A percentile compares a stretch with the other conserved stretches of the same genome.
phyloP scores from a whole-genome alignment of 2,888 invertebrate genomes.

The Lepidochrysops patricia region DNA sequence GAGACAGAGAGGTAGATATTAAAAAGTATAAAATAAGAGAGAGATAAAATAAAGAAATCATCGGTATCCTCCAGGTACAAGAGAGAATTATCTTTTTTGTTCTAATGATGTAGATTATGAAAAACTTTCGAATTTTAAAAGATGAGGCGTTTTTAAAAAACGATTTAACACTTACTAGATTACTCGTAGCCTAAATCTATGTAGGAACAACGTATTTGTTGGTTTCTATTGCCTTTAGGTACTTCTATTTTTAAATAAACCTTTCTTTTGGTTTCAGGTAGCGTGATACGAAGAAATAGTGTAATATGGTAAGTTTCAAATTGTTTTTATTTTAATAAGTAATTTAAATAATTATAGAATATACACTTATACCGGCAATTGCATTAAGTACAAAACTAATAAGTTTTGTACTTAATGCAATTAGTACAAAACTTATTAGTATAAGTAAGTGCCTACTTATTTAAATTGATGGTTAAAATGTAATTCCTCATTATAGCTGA shows the following conservation, averaged over 20 bases:
- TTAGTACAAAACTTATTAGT: no score
- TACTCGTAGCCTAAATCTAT: neutral
- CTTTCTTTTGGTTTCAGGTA: neutral
- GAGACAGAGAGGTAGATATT: constrained; percentile 35
- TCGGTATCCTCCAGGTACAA: constrained; percentile 57
- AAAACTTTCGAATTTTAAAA: constrained; percentile 21
- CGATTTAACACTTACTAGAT: constrained; percentile 11
- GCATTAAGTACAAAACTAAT: no score
- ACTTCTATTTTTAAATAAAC: neutral
- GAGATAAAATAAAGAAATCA: constrained; percentile 35
- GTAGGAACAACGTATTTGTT: neutral
- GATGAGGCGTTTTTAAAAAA: constrained; percentile 10
- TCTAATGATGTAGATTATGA: constrained; percentile 36
- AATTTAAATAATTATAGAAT: no score
- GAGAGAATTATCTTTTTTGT: constrained; percentile 47
- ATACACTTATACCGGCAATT: no score
- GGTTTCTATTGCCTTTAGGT: neutral
- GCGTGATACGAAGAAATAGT: neutral
- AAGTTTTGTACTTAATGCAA: no score
- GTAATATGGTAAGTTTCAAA: no score
- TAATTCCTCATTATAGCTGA: neutral
- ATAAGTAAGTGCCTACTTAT: no score
- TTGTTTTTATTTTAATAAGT: no score
- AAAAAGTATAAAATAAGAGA: constrained; percentile 27
- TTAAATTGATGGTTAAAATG: no score